Evolutionary conservation across 1,140 invertebrate genomes (phyloP), one percentile per base, ranked within the genome.

Genomic region (Dryas iulia): DNA sequence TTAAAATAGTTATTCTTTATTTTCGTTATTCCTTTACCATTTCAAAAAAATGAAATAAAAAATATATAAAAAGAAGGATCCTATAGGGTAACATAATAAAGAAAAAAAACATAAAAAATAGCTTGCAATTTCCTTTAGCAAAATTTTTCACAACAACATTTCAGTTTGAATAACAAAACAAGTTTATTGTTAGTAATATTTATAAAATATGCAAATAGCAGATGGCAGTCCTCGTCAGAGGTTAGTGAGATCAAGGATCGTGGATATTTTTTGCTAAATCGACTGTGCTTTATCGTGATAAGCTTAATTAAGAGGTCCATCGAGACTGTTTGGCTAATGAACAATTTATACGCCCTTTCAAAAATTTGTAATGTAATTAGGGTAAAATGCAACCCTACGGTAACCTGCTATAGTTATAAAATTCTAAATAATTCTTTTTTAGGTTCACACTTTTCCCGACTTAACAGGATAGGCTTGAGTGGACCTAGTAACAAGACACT

Each of bases 271-370:
- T 69, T 39, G 61, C 63, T 62, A 63, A 66, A 35, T 70, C 66
- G 54, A 61, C 57, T 54, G 35, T 61, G 59, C 61, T 62, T 71
- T 73, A 74, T 74, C 74, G 69, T 74, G 74, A 69, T 66, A 66
- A 47, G 58, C 59, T 74, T 78, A 71, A 78, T 78, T 76, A 78
- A 76, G 67, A 35, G 56, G 58, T 73, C 69, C 69, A 31, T 53
- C 53, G 71, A 68, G 73, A 59, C 59, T 61, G 66, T 60, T 61
- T 66, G 26, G 53, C 33, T 75, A 56, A 76, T 75, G 59, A 69
- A 64, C 71, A 47, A 58, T 59, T 59, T 59, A 59, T 70, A 67
- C 14, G 54, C 28, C 25, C 61, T 39, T 47, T 54, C n/a, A 25
- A 31, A 52, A 30, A 39, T 47, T 31, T 54, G 7, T 56, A 54